Conservation (phyloP, 1,140 invertebrate species). For the Drosophila leontia region DNA sequence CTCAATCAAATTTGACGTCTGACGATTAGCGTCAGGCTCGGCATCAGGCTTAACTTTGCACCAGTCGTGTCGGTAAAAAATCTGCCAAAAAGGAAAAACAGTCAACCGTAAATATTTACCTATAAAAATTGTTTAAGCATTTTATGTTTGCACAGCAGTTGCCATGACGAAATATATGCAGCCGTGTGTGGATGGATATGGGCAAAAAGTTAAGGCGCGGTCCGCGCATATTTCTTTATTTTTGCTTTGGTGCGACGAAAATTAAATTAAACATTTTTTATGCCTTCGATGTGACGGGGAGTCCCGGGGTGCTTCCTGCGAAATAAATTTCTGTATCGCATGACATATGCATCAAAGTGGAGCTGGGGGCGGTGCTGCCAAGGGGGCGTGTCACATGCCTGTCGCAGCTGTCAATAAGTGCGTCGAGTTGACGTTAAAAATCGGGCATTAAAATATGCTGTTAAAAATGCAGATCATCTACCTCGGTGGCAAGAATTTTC, state of each 20-base stretch:
- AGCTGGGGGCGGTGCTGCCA: not conserved
- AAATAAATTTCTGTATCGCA: slow-evolving; percentile 82
- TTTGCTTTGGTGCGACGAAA: slow-evolving; percentile 52
- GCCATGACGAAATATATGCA: slow-evolving; percentile 46
- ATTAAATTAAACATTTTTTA: slow-evolving; percentile 83
- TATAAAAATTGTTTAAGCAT: slow-evolving; percentile 79
- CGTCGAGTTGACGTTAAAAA: slow-evolving; percentile 79
- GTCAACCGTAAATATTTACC: slow-evolving; percentile 63
- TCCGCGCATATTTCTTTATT: slow-evolving; percentile 7
- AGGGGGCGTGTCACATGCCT: slow-evolving; percentile 46
- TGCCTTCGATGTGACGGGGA: slow-evolving; percentile 27
- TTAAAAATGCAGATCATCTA: slow-evolving; percentile 74
- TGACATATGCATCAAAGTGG: slow-evolving; percentile 78
- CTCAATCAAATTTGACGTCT: slow-evolving; percentile 69
- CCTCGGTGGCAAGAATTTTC: slow-evolving; percentile 15
- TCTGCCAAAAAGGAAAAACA: slow-evolving; percentile 14
- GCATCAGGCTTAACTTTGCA: not conserved
- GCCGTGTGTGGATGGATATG: slow-evolving; percentile 4
- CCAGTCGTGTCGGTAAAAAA: not conserved
- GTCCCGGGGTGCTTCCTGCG: slow-evolving; percentile 25
- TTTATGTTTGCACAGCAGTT: slow-evolving; percentile 80
- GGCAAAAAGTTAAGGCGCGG: slow-evolving; percentile 33
- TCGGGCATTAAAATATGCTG: slow-evolving; percentile 82
- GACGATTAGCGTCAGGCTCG: slow-evolving; percentile 61
- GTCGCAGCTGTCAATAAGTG: slow-evolving; percentile 82